Evolutionary conservation across 2,888 invertebrate genomes (phyloP).

Genomic region (Liopterus haemorrhoidalis): DNA sequence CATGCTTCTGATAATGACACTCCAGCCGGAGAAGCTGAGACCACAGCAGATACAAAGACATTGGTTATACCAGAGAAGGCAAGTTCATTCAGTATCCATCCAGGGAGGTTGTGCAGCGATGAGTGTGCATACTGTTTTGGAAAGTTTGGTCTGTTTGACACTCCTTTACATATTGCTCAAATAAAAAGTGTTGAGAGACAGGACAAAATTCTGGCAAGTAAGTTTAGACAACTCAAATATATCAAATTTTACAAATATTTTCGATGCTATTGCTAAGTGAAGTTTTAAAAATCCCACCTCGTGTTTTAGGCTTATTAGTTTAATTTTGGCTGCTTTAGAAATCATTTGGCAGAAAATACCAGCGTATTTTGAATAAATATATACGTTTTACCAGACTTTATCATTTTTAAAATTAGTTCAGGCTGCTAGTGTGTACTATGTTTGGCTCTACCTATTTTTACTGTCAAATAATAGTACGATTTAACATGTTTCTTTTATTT

Average conservation of each 20-base stretch:
- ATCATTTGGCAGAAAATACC: too few relatives aligned
- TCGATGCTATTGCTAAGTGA: too few relatives aligned
- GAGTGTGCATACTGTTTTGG: slow-evolving; percentile 84
- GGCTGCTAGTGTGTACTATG: too few relatives aligned
- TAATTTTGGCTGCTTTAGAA: too few relatives aligned
- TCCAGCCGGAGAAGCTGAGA: slow-evolving; percentile 40
- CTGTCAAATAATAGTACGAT: too few relatives aligned
- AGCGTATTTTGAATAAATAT: too few relatives aligned
- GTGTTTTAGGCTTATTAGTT: too few relatives aligned
- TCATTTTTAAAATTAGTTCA: too few relatives aligned
- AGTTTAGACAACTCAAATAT: slow-evolving; percentile 39
- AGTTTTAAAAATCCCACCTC: too few relatives aligned
- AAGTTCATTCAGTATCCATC: slow-evolving; percentile 81
- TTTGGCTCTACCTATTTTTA: too few relatives aligned
- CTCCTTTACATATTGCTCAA: slow-evolving; percentile 82
- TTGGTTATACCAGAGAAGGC: slow-evolving; percentile 84
- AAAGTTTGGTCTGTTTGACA: slow-evolving; percentile 79
- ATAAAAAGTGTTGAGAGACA: slow-evolving; percentile 77
- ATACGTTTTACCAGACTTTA: too few relatives aligned
- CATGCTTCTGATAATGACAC: slow-evolving; percentile 45
- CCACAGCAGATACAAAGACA: slow-evolving; percentile 51
- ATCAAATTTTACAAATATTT: slow-evolving; percentile 2
- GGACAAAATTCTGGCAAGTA: slow-evolving; percentile 70
- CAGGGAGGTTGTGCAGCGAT: slow-evolving; percentile 73
- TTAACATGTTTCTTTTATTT: too few relatives aligned